Percentiles rank a stretch among this genome's conserved stretches.
phyloP scores from a whole-genome alignment of 2,797 vertebrate species.

The Vultur gryphus region DNA sequence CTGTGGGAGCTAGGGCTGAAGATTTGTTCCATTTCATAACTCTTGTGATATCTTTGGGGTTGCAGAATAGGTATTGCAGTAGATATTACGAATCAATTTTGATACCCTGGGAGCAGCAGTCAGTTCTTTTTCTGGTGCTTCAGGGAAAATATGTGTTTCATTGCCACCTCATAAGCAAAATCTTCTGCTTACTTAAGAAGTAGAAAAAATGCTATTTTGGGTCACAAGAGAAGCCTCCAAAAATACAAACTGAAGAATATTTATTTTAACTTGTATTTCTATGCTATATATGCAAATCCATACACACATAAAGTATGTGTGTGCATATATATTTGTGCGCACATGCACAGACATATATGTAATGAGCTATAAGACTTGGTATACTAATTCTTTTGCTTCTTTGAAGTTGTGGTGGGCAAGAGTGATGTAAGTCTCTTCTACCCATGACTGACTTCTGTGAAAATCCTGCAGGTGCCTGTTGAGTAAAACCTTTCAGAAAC shows the following conservation, averaged over 20 bases:
- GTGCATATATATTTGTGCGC: background rate
- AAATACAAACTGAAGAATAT: background rate
- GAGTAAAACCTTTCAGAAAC: background rate
- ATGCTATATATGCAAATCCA: background rate
- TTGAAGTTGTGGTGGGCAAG: background rate
- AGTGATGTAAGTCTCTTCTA: background rate
- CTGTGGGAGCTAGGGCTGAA: background rate
- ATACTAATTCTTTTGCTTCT: background rate
- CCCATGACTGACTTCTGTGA: background rate
- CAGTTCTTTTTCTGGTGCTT: background rate
- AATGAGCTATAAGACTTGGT: background rate
- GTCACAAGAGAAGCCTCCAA: background rate
- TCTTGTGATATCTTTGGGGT: background rate
- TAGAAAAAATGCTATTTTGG: background rate
- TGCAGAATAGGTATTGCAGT: background rate
- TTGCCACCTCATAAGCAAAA: background rate
- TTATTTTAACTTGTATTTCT: background rate
- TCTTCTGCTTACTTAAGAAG: background rate
- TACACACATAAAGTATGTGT: background rate
- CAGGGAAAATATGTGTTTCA: background rate
- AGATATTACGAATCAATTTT: background rate
- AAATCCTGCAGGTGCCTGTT: background rate
- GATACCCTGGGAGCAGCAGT: background rate
- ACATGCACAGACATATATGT: background rate
- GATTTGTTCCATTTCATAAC: background rate